Percentiles rank a stretch among this genome's conserved stretches.
Conservation (phyloP, 1,140 invertebrate species). For the Drosophila lacteicornis region DNA sequence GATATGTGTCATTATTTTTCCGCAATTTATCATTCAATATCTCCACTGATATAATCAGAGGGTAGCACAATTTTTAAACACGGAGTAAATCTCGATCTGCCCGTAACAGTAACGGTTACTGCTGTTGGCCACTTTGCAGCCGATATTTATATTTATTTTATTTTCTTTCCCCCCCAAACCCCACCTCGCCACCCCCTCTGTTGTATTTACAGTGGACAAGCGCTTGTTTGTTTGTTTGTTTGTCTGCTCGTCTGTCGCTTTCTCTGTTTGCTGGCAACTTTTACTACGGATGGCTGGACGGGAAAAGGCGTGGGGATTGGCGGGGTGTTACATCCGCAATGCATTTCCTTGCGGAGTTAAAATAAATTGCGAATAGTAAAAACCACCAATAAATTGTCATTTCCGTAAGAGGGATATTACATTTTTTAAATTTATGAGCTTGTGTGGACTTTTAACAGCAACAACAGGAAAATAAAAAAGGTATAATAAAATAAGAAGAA, state of each 20-base stretch:
- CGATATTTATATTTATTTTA: slow-evolving; percentile 83
- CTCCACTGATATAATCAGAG: background rate
- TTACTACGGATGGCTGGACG: slow-evolving; percentile 47
- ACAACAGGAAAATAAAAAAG: slow-evolving; percentile 5
- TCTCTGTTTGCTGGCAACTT: slow-evolving; percentile 76
- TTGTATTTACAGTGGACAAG: slow-evolving; percentile 76
- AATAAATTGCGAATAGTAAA: slow-evolving; percentile 84
- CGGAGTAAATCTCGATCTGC: slow-evolving; percentile 4
- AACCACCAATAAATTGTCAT: slow-evolving; percentile 84
- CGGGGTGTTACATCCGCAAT: slow-evolving; percentile 78
- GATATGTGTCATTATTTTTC: background rate
- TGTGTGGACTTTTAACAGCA: slow-evolving; percentile 58
- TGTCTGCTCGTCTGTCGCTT: slow-evolving; percentile 57
- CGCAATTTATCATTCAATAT: background rate
- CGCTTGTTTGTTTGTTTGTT: slow-evolving; percentile 45
- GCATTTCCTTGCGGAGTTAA: slow-evolving; percentile 84
- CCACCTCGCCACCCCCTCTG: slow-evolving; percentile 8
- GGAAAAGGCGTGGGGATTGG: background rate
- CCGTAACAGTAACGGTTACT: slow-evolving; percentile 31
- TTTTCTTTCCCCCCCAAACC: slow-evolving; percentile 40
- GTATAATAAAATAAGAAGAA: slow-evolving; percentile 17
- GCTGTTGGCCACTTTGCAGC: slow-evolving; percentile 71
- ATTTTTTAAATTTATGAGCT: slow-evolving; percentile 83
- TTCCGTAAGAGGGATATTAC: slow-evolving; percentile 84
- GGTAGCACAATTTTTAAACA: background rate